Evolutionary conservation across 2,113 vertebrate species (phyloP), one percentile per base, ranked within the genome.

Genomic region (Chinchilla lanigera): DNA sequence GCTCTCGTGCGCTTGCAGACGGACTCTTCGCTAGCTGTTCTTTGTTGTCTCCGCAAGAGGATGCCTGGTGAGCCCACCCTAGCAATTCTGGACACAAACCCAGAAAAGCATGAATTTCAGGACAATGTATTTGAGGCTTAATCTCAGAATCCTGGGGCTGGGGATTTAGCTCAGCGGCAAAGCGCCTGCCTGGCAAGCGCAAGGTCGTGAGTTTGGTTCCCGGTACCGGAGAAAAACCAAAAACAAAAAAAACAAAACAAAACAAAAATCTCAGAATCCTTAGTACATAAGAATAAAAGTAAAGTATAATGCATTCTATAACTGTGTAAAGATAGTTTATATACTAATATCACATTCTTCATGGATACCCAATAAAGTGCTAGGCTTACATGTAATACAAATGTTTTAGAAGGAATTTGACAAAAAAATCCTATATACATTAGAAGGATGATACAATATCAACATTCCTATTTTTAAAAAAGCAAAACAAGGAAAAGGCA

Each of bases 331-430:
- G 35, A 67, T 13, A 83, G 65, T 87, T 73, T 75, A 83, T n/a
- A 50, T 50, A 50, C 77, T 78, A 77, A 78, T 86, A 78, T 52
- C 71, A 95, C 8, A 63, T 50, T 35, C 30, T 82, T 14, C 24
- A 80, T 33, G 82, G 17, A 81, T 2, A 92, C 35, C 41, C 3
- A 52, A 77, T 80, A 54, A 71, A 44, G 0, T 28, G 38, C 95
- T 67, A 95, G 71, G 63, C n/a, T 52, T 8, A 50, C 50, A 56
- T 19, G 22, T 85, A 69, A 77, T 60, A 87, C 86, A 96, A 67
- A 61, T 50, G 26, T 50, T 75, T 77, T n/a, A 87, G 44, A 89
- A 95, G 65, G 10, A 89, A 91, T 92, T 93, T 61, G 33, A 84
- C 67, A 61, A 75, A 61, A 75, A 93, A 96, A 75, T 90, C 63